Percentiles rank a stretch among this genome's conserved stretches.
phyloP scores from a whole-genome alignment of 2,113 vertebrate species.

The Psophia crepitans region DNA sequence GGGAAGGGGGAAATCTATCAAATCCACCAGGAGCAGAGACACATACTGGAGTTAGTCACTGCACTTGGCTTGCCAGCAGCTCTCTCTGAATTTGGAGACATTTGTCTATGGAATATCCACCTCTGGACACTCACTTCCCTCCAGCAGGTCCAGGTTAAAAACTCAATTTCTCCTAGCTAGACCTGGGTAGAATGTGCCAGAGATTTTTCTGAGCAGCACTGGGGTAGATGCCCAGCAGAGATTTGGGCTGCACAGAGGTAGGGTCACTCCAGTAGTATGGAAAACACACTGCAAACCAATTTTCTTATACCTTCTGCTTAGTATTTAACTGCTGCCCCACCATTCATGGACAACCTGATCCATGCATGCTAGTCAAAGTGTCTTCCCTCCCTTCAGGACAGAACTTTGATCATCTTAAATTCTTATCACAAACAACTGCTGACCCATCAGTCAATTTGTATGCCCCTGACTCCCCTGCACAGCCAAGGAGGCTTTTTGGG shows the following conservation, averaged over 20 bases:
- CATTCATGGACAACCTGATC: not conserved
- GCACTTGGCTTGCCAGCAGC: not conserved
- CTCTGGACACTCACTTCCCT: not conserved
- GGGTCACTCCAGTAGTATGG: not conserved
- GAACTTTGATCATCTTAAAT: not conserved
- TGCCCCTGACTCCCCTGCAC: not conserved
- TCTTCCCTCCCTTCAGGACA: not conserved
- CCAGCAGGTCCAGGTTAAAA: not conserved
- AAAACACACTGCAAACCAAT: not conserved
- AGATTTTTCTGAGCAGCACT: not conserved
- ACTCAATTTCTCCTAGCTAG: not conserved
- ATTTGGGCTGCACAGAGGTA: not conserved
- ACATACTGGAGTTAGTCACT: not conserved
- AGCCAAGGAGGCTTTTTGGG: not conserved
- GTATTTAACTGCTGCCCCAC: not conserved
- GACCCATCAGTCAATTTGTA: not conserved
- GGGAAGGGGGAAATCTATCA: not conserved
- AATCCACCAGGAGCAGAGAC: not conserved
- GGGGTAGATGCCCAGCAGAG: not conserved
- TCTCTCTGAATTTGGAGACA: not conserved
- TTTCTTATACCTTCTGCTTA: not conserved
- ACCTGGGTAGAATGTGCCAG: not conserved
- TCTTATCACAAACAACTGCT: not conserved
- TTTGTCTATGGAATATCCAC: not conserved
- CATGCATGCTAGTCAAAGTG: not conserved